These are phyloP conservation scores for Thomomys bottae DNA, from an alignment of 2,113 vertebrate genomes.

Conservation along the genomic window DNA sequence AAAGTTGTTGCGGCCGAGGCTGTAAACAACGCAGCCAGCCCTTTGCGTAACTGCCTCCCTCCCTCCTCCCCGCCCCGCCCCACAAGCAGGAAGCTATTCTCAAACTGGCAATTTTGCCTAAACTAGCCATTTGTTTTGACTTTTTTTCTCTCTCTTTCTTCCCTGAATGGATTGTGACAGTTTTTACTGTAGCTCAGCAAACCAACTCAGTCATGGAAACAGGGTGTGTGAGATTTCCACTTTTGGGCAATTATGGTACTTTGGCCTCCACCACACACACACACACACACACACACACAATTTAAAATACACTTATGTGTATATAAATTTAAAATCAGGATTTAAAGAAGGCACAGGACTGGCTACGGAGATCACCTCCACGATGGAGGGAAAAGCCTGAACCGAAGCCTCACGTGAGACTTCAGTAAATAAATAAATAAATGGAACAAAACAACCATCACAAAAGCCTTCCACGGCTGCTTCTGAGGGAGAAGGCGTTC, in stretches of 20 bases:
- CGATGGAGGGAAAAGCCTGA: not conserved
- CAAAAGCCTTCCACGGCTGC: constrained; percentile 52
- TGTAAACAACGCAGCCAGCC: not conserved
- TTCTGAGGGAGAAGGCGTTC: constrained; percentile 27
- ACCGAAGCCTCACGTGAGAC: constrained; percentile 36
- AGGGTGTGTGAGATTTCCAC: not conserved
- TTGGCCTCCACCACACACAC: not conserved
- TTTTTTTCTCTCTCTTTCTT: not conserved
- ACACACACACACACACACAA: no score
- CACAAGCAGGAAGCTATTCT: not conserved
- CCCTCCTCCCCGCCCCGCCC: no score
- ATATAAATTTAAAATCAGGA: not conserved
- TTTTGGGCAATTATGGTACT: not conserved
- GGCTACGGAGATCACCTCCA: no score
- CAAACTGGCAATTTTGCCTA: constrained; percentile 37
- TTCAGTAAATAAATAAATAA: constrained; percentile 27
- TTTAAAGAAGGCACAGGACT: constrained; percentile 11
- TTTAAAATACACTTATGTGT: no score
- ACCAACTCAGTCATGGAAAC: not conserved
- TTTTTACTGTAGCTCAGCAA: constrained; percentile 14
- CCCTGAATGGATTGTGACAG: constrained; percentile 34
- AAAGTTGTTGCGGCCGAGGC: not conserved
- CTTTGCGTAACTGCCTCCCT: not conserved
- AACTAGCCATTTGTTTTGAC: constrained; percentile 20
- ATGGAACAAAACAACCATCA: constrained; percentile 6